These are phyloP conservation scores for Drosophila ezoana DNA, from an alignment of 2,888 invertebrate species.

Conservation along the genomic window DNA sequence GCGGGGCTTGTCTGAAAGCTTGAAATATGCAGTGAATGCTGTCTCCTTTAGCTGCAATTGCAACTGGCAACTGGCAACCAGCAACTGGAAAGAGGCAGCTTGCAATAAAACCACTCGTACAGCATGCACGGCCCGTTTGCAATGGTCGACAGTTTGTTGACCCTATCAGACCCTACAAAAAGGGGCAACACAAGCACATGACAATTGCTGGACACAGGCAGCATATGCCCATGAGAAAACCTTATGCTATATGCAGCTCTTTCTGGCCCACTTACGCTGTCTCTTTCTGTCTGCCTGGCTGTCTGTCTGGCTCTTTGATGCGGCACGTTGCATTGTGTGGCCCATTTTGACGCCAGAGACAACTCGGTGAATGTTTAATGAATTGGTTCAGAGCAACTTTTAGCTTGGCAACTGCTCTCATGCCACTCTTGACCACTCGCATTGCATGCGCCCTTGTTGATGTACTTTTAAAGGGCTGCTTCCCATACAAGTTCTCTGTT, in stretches of 20 bases:
- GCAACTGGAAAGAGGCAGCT: conserved; percentile 13
- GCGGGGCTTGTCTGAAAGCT: conserved; percentile 8
- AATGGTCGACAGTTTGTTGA: conserved; percentile 68
- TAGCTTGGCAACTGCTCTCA: conserved; percentile 39
- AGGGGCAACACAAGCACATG: conserved; percentile 27
- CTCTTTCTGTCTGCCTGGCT: conserved; percentile 13
- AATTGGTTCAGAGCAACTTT: conserved; percentile 69
- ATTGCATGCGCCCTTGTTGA: conserved; percentile 37
- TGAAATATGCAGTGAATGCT: conserved; percentile 53
- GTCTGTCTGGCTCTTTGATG: conserved; percentile 14
- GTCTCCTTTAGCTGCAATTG: conserved; percentile 24
- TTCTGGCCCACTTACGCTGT: conserved; percentile 11
- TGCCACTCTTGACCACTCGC: conserved; percentile 40
- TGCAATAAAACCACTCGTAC: conserved; percentile 12
- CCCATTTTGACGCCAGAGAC: conserved; percentile 64
- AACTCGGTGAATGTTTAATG: conserved; percentile 71
- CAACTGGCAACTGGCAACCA: conserved; percentile 23
- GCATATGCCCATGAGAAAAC: conserved; percentile 19
- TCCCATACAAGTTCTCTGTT: conserved; percentile 2
- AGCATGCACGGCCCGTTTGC: conserved; percentile 44
- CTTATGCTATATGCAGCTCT: conserved; percentile 6
- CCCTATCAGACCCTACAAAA: conserved; percentile 41
- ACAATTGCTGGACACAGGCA: conserved; percentile 54
- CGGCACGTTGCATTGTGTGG: conserved; percentile 54
- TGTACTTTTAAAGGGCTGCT: conserved; percentile 34